These are phyloP conservation scores for Miichthys miiuy DNA, from an alignment of 2,797 vertebrate genomes.

Conservation along the genomic window DNA sequence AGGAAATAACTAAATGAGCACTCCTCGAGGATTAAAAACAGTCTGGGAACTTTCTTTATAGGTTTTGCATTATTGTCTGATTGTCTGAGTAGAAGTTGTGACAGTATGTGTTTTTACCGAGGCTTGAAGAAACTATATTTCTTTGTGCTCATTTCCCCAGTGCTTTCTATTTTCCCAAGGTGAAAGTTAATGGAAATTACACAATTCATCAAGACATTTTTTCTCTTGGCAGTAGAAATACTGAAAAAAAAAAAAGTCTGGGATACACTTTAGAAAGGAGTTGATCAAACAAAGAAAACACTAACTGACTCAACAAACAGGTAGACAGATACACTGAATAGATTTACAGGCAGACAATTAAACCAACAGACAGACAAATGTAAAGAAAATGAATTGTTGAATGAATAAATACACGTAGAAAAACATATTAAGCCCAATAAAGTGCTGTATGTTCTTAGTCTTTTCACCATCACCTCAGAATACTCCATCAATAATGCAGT, in stretches of 20 bases:
- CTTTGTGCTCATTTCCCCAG: constrained; percentile 25
- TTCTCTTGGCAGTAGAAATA: constrained; percentile 3
- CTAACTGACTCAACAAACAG: not conserved
- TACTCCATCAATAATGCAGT: not conserved
- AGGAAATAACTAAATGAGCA: constrained; percentile 73
- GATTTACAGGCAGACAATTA: not conserved
- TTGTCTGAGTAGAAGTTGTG: constrained; percentile 34
- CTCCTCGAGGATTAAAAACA: constrained; percentile 64
- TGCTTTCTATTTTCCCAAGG: constrained; percentile 14
- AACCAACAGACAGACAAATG: not conserved
- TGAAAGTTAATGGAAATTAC: constrained; percentile 38
- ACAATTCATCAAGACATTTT: constrained; percentile 29
- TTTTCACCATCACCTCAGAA: not conserved
- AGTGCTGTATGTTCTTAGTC: not conserved
- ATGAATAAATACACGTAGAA: not conserved
- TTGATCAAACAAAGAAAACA: not conserved
- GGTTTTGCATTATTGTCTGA: constrained; percentile 45
- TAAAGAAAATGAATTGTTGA: not conserved
- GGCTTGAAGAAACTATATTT: constrained; percentile 13
- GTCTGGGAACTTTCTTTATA: constrained; percentile 63
- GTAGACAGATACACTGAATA: not conserved
- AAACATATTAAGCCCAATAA: too few relatives aligned
- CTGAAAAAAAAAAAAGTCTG: not conserved
- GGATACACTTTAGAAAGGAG: not conserved
- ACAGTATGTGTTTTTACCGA: constrained; percentile 20